These are phyloP conservation scores for Helicolenus hilgendorfi DNA, from an alignment of 2,797 vertebrate species.

Conservation along the genomic window DNA sequence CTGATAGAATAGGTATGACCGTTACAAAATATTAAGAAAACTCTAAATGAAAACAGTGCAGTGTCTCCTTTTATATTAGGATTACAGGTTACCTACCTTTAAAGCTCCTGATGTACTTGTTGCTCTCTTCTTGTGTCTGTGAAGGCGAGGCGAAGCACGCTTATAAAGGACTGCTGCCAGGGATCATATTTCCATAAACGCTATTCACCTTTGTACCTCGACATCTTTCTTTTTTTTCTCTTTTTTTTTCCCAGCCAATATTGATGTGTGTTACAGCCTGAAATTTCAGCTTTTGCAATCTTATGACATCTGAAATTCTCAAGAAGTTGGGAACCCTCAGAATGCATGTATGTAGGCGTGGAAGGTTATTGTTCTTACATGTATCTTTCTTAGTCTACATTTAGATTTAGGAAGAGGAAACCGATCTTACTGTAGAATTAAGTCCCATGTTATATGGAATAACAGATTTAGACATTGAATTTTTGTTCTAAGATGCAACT, in stretches of 20 bases:
- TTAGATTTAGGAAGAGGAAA: not conserved
- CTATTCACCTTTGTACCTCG: constrained; percentile 57
- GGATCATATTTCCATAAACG: constrained; percentile 58
- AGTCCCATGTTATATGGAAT: not conserved
- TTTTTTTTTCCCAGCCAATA: not conserved
- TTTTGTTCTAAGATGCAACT: not conserved
- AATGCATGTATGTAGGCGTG: not conserved
- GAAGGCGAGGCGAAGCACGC: constrained; percentile 3
- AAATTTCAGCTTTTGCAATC: not conserved
- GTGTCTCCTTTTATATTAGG: not conserved
- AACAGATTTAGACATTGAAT: not conserved
- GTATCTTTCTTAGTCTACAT: not conserved
- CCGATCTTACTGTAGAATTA: not conserved
- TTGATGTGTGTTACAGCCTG: not conserved
- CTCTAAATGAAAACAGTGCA: not conserved
- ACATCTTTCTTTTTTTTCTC: not conserved
- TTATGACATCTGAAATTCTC: not conserved
- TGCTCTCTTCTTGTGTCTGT: constrained; percentile 32
- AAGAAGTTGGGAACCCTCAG: not conserved
- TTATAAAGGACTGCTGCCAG: constrained; percentile 59
- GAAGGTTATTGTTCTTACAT: not conserved
- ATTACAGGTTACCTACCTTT: constrained; percentile 63
- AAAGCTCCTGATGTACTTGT: constrained; percentile 9
- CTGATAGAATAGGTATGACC: not conserved
- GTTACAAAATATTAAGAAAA: not conserved